Conservation (phyloP, 2,797 vertebrate genomes). For the Halcyon smyrnensis region DNA sequence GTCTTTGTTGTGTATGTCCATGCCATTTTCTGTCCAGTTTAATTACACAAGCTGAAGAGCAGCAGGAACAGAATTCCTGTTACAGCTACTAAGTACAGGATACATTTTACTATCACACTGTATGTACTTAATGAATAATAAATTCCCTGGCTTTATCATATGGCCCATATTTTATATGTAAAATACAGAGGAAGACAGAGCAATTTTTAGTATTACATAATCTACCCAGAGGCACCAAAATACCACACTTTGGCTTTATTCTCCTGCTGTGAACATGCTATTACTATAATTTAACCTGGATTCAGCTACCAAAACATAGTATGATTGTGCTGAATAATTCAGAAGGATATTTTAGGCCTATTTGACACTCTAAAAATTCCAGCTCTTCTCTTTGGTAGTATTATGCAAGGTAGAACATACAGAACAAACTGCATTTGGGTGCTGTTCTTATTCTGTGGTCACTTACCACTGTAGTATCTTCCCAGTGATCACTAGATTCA, state of each 20-base stretch:
- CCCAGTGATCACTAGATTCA: not conserved
- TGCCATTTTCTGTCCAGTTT: not conserved
- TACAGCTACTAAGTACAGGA: not conserved
- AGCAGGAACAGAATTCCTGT: slow-evolving; percentile 2
- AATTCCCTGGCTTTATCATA: not conserved
- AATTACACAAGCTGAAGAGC: not conserved
- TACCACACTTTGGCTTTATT: not conserved
- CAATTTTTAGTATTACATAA: not conserved
- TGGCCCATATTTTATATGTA: not conserved
- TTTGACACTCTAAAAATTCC: not conserved
- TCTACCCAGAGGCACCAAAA: not conserved
- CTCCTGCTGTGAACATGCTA: not conserved
- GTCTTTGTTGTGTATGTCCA: not conserved
- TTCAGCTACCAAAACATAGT: not conserved
- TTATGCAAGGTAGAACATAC: slow-evolving; percentile 39
- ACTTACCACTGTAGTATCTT: slow-evolving; percentile 6
- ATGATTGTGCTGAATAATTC: not conserved
- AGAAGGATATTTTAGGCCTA: not conserved
- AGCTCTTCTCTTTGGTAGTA: not conserved
- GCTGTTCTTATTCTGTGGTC: slow-evolving; percentile 43
- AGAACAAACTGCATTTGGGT: slow-evolving; percentile 44
- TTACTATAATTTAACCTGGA: not conserved
- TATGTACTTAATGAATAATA: not conserved
- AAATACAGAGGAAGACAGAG: not conserved
- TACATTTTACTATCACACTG: not conserved